phyloP scores from a whole-genome alignment of 2,888 invertebrate species.

The Melolontha melolontha region DNA sequence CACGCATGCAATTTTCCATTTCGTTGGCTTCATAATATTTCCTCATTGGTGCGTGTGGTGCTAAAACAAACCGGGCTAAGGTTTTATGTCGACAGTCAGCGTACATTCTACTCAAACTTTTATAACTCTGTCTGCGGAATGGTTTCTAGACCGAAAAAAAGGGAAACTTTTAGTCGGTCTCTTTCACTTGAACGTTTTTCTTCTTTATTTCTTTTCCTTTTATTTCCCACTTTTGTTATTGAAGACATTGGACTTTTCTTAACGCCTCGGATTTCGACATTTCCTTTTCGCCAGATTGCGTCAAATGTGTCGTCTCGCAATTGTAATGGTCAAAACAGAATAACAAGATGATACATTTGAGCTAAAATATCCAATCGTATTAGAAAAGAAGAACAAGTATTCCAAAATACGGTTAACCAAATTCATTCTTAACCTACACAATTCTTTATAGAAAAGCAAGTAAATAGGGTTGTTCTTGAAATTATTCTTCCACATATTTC shows the following conservation, averaged over 20 bases:
- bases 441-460: too few relatives aligned
- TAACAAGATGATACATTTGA: slow-evolving; percentile 1
- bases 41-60: slow-evolving; percentile 47
- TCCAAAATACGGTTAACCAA: too few relatives aligned
- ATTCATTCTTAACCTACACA: too few relatives aligned
- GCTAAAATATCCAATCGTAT: too few relatives aligned
- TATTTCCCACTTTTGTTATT: slow-evolving; percentile 20
- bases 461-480: too few relatives aligned
- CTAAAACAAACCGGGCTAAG: slow-evolving; percentile 41
- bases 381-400: too few relatives aligned
- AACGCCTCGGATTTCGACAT: slow-evolving; percentile 12
- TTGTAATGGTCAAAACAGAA: slow-evolving; percentile 12
- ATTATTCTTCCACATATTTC: too few relatives aligned
- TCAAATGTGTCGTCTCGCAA: slow-evolving; percentile 17
- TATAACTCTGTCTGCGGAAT: slow-evolving; percentile 49
- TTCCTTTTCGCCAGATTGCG: slow-evolving; percentile 2
- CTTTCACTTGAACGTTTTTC: slow-evolving; percentile 40
- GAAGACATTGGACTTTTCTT: slow-evolving; percentile 15
- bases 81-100: slow-evolving; percentile 48
- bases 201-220: slow-evolving; percentile 12
- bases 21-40: slow-evolving; percentile 50
- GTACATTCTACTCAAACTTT: slow-evolving; percentile 51
- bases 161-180: slow-evolving; percentile 47
- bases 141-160: slow-evolving; percentile 43
- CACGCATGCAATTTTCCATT: slow-evolving; percentile 52